Conservation (phyloP, 2,888 invertebrate species). For the Frankliniella intonsa region DNA sequence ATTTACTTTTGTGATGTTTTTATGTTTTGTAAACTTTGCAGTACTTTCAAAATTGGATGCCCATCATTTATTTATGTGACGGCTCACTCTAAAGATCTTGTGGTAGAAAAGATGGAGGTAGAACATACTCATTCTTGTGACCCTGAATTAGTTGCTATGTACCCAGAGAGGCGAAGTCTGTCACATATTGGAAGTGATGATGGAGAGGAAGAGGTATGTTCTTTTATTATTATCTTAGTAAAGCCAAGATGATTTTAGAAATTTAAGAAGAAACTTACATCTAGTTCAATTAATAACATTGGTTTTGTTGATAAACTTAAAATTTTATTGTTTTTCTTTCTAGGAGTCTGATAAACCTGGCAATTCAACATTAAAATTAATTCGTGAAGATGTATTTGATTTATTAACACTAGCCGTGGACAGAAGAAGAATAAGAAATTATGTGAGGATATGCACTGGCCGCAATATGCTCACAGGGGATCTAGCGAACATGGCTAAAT, state of each 20-base stretch:
- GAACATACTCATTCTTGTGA: neutral
- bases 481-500: neutral
- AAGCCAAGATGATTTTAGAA: neutral
- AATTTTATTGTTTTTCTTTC: neutral
- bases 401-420: neutral
- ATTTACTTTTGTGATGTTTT: neutral
- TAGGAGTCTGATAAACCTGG: neutral
- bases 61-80: neutral
- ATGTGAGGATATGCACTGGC: neutral
- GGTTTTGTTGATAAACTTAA: neutral
- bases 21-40: neutral
- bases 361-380: neutral
- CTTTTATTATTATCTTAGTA: neutral
- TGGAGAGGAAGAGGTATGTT: conserved; percentile 13
- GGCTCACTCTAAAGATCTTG: conserved; percentile 1
- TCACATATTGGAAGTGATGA: conserved; percentile 8
- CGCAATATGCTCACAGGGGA: neutral
- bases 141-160: neutral
- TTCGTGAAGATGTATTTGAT: neutral
- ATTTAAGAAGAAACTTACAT: too few relatives aligned
- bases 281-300: too few relatives aligned
- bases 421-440: neutral
- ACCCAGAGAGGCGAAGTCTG: neutral
- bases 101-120: conserved; percentile 5
- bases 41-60: conserved; percentile 10